phyloP scores from a whole-genome alignment of 1,140 invertebrate species.

The Drosophila carrolli region DNA sequence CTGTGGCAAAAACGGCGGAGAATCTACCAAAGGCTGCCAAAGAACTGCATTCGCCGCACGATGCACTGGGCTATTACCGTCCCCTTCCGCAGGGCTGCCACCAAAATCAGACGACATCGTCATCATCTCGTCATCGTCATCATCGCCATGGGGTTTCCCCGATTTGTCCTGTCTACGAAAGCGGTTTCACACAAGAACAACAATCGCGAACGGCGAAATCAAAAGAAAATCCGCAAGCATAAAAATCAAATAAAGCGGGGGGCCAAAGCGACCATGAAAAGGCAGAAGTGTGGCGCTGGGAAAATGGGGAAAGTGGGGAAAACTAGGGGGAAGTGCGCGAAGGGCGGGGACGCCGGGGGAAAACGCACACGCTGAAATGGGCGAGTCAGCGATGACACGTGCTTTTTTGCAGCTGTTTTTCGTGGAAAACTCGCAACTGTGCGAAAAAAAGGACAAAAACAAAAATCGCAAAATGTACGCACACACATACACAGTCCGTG shows the following conservation, averaged over 20 bases:
- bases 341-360: slow-evolving; percentile 14
- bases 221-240: slow-evolving; percentile 72
- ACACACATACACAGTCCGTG: slow-evolving; percentile 11
- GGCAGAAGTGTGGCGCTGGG: slow-evolving; percentile 23
- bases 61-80: background rate
- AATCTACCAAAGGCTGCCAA: slow-evolving; percentile 24
- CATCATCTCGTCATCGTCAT: slow-evolving; percentile 29
- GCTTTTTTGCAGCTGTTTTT: slow-evolving; percentile 84
- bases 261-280: slow-evolving; percentile 74
- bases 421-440: slow-evolving; percentile 67
- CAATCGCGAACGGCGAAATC: slow-evolving; percentile 50
- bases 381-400: slow-evolving; percentile 78
- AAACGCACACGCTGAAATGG: slow-evolving; percentile 66
- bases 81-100: too few species aligned
- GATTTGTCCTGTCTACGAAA: slow-evolving; percentile 69
- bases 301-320: slow-evolving; percentile 10
- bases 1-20: slow-evolving; percentile 25
- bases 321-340: background rate
- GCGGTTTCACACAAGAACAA: slow-evolving; percentile 42
- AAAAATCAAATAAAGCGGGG: slow-evolving; percentile 73
- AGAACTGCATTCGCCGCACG: slow-evolving; percentile 19
- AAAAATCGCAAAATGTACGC: slow-evolving; percentile 69
- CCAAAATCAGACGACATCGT: slow-evolving; percentile 39
- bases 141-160: slow-evolving; percentile 61
- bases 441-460: slow-evolving; percentile 82